Conservation (phyloP, 2,113 vertebrate species). For the Acrocephalus kingi region DNA sequence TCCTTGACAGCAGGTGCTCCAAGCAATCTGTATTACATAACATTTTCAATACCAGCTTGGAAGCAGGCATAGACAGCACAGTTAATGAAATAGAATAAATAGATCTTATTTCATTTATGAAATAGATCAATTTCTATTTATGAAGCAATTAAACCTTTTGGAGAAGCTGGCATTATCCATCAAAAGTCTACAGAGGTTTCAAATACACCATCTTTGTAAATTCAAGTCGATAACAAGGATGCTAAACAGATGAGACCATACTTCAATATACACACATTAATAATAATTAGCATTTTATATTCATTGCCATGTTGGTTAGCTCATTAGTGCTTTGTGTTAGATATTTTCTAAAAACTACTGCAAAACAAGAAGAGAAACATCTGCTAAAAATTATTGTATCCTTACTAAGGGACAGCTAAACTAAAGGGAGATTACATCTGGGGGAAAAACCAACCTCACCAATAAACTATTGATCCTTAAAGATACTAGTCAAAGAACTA, state of each 20-base stretch:
- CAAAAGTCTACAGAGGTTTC: not conserved
- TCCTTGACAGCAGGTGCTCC: not conserved
- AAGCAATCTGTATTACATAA: not conserved
- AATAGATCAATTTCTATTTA: not conserved
- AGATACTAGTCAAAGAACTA: not conserved
- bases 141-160: not conserved
- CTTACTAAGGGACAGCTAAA: not conserved
- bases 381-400: not conserved
- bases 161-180: not conserved
- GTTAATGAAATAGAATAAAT: not conserved
- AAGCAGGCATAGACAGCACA: not conserved
- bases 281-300: not conserved
- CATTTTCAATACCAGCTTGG: not conserved
- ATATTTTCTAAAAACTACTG: not conserved
- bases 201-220: not conserved
- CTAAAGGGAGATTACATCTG: not conserved
- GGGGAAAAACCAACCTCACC: not conserved
- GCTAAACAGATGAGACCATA: not conserved
- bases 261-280: not conserved
- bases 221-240: not conserved
- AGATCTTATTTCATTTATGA: not conserved
- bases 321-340: not conserved
- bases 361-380: not conserved
- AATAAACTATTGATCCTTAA: not conserved
- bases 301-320: not conserved